Evolutionary conservation across 2,113 vertebrate species (phyloP).

Genomic region (Alethe diademata): DNA sequence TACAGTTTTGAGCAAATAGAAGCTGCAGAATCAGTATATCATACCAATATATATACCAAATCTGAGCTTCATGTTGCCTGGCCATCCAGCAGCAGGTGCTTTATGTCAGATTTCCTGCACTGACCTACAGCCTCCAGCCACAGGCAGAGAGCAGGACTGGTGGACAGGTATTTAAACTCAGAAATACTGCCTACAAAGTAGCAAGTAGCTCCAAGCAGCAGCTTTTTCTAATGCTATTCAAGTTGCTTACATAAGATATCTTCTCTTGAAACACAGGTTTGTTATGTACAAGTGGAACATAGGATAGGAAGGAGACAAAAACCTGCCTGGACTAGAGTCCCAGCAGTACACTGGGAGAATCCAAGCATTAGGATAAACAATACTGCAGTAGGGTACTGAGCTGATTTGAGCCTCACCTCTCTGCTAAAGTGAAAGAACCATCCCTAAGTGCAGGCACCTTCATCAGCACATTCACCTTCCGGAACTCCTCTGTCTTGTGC

Average conservation of each 20-base stretch:
- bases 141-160: background rate
- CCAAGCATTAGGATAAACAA: background rate
- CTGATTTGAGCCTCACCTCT: constrained; percentile 77
- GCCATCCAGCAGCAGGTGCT: background rate
- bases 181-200: background rate
- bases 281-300: background rate
- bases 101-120: background rate
- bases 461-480: constrained; percentile 74
- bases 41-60: background rate
- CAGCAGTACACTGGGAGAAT: background rate
- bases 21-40: background rate
- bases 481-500: constrained; percentile 79
- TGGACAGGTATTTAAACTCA: background rate
- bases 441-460: constrained; percentile 84
- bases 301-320: background rate
- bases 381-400: background rate
- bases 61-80: background rate
- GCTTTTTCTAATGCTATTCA: background rate
- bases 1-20: background rate
- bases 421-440: constrained; percentile 82
- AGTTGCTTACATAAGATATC: background rate
- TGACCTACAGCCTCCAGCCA: background rate
- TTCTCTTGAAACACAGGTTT: background rate
- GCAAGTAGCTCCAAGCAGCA: background rate
- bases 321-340: background rate